Evolutionary conservation across 30 jellyfish, hydroid and myxozoan genomes (phyloP).

Genomic region (Aurelia aurita complex sp. Pacific): DNA sequence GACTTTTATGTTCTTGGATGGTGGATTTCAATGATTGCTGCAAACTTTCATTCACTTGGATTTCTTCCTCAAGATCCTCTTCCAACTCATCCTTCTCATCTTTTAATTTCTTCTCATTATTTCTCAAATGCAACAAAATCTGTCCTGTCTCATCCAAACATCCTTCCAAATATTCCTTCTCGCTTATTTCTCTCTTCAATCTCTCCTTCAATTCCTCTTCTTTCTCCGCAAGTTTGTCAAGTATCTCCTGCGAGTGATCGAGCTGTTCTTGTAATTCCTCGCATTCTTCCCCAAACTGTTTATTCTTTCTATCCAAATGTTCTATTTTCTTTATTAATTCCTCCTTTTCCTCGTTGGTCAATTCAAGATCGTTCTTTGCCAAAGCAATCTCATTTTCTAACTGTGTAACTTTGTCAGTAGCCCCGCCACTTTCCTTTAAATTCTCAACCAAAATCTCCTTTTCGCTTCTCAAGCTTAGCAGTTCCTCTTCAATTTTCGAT

Average conservation of each 20-base stretch:
- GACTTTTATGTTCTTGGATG: slow-evolving; percentile 75
- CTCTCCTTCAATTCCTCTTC: slow-evolving; percentile 79
- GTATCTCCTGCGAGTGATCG: slow-evolving; percentile 91
- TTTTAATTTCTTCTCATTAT: slow-evolving; percentile 69
- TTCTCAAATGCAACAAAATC: slow-evolving; percentile 75
- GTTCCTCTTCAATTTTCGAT: slow-evolving; percentile 68
- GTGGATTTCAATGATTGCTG: slow-evolving; percentile 81
- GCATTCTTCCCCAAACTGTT: slow-evolving; percentile 51
- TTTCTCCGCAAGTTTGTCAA: slow-evolving; percentile 82
- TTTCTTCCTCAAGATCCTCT: slow-evolving; percentile 92
- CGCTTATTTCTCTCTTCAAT: slow-evolving; percentile 72
- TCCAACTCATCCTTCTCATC: slow-evolving; percentile 86
- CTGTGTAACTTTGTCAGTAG: slow-evolving; percentile 27
- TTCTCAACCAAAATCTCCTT: slow-evolving; percentile 40
- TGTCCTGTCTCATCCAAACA: slow-evolving; percentile 97
- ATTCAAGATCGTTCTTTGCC: slow-evolving; percentile 44
- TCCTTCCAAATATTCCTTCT: slow-evolving; percentile 84
- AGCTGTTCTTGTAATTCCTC: slow-evolving; percentile 97
- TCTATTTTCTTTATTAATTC: slow-evolving; percentile 55
- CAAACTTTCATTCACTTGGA: slow-evolving; percentile 83
- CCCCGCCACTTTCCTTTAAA: slow-evolving; percentile 25
- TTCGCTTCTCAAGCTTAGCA: slow-evolving; percentile 50
- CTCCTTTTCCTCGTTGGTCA: slow-evolving; percentile 81
- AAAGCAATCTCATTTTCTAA: slow-evolving; percentile 50
- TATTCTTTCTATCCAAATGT: slow-evolving; percentile 83